Conservation (phyloP, 92 coral and sea anemone genomes). For the Heteractis magnifica region DNA sequence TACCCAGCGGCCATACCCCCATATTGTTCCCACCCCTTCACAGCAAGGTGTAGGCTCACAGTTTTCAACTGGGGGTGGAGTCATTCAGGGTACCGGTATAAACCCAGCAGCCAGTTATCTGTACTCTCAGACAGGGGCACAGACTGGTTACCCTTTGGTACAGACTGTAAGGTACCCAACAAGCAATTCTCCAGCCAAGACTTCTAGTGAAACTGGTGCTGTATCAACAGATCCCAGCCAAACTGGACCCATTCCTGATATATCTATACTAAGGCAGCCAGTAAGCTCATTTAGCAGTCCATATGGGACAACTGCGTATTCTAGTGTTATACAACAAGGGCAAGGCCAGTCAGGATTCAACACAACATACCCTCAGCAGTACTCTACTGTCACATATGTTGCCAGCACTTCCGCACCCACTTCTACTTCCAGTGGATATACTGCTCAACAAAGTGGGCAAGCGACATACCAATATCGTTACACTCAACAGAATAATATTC, state of each 20-base stretch:
- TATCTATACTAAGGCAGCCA: conserved; percentile 82
- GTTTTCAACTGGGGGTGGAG: conserved; percentile 73
- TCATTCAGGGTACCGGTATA: conserved; percentile 81
- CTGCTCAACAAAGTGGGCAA: conserved; percentile 65
- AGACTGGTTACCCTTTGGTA: conserved; percentile 82
- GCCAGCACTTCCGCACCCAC: conserved; percentile 70
- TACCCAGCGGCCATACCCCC: conserved; percentile 97
- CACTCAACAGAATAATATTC: conserved; percentile 65
- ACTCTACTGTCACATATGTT: conserved; percentile 49
- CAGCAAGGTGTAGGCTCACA: conserved; percentile 74
- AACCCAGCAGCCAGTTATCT: conserved; percentile 79
- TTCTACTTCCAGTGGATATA: conserved; percentile 70
- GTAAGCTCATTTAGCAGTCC: conserved; percentile 72
- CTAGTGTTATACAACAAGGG: conserved; percentile 78
- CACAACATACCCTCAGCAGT: conserved; percentile 71
- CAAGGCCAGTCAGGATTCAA: conserved; percentile 77
- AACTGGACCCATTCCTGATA: conserved; percentile 77
- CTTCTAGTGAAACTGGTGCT: conserved; percentile 61
- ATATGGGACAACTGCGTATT: conserved; percentile 53
- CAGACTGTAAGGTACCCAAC: conserved; percentile 94
- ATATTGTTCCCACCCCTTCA: conserved; percentile 86
- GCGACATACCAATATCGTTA: conserved; percentile 82
- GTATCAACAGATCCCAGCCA: conserved; percentile 49
- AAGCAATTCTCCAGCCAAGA: conserved; percentile 74
- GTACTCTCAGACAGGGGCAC: conserved; percentile 79